Conservation (phyloP, 2,888 invertebrate species). For the Trilocha varians region DNA sequence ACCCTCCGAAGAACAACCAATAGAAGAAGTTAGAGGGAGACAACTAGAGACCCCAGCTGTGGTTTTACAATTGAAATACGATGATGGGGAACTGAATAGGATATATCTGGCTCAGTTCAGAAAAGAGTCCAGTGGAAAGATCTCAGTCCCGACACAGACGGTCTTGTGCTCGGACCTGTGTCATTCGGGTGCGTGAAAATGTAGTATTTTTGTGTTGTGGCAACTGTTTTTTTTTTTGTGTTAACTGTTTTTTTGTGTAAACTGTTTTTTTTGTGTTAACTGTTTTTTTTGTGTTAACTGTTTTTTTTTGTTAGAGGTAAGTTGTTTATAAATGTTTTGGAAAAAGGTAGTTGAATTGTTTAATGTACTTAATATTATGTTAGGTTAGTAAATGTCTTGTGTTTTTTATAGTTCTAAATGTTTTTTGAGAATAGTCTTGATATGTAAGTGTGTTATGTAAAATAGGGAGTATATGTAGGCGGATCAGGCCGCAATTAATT, state of each 20-base stretch:
- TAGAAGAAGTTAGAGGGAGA: conserved; percentile 32
- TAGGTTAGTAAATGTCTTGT: no score
- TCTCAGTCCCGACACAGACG: conserved; percentile 47
- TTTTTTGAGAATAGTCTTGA: no score
- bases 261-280: conserved; percentile 11
- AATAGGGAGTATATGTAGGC: no score
- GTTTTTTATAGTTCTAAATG: no score
- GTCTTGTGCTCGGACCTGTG: conserved; percentile 62
- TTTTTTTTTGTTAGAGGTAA: conserved; percentile 9
- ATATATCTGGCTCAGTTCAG: conserved; percentile 64
- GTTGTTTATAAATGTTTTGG: no score
- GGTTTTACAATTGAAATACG: conserved; percentile 60
- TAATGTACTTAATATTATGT: no score
- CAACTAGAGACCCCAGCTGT: conserved; percentile 49
- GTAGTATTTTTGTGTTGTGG: conserved; percentile 12
- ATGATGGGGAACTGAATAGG: conserved; percentile 58
- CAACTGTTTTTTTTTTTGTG: conserved; percentile 7
- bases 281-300: conserved; percentile 10
- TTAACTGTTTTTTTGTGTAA: not conserved
- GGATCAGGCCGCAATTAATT: no score
- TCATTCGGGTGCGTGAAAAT: conserved; percentile 45
- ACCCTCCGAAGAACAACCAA: conserved; percentile 30
- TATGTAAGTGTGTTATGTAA: no score
- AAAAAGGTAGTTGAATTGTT: no score
- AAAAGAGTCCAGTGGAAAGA: conserved; percentile 32